Evolutionary conservation across 2,797 vertebrate species (phyloP), one percentile per base, ranked within the genome.

Genomic region (Jordanella pulchra): DNA sequence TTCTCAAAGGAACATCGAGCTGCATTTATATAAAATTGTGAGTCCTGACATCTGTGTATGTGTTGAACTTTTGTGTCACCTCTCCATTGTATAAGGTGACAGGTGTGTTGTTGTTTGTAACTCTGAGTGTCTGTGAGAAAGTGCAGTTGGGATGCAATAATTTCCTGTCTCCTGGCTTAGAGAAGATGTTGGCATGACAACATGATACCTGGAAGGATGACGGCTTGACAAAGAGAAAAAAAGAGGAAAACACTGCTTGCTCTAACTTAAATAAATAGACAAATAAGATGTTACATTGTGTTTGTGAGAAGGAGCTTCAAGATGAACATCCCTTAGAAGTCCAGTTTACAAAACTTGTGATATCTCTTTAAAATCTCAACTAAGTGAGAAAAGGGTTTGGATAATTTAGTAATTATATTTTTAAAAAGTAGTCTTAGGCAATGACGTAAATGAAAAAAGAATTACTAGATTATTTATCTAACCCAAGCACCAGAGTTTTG

Each of bases 141-240:
- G 69, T 80, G 73, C 65, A 74, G 71, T 77, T 75, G 54, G 78
- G 78, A 69, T 75, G 71, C 79, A 73, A 76, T 84, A 56, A 76
- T 86, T 83, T 88, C 73, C 79, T 82, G 84, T 87, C 85, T 87
- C 72, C 72, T 81, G 77, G 79, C 78, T 82, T 66, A 77, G 75
- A 83, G 82, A 76, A 79, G 70, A 76, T 78, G 86, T 91, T 88
- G 88, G 81, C 89, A 90, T 89, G 85, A 91, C 87, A 86, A 90
- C 84, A 79, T 88, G 86, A 89, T 80, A 86, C 79, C 67, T 73
- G 78, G 85, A 83, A 67, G 74, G 71, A 78, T 79, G 78, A 53
- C 85, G 76, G 83, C 66, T 71, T 83, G 77, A 85, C 72, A 83
- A 63, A 64, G 64, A 79, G 69, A 25, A 66, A 75, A n/a, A 84